These are phyloP conservation scores for Ianthella basta DNA, from an alignment of 37 sponge, comb jelly and placozoan genomes.

Conservation along the genomic window DNA sequence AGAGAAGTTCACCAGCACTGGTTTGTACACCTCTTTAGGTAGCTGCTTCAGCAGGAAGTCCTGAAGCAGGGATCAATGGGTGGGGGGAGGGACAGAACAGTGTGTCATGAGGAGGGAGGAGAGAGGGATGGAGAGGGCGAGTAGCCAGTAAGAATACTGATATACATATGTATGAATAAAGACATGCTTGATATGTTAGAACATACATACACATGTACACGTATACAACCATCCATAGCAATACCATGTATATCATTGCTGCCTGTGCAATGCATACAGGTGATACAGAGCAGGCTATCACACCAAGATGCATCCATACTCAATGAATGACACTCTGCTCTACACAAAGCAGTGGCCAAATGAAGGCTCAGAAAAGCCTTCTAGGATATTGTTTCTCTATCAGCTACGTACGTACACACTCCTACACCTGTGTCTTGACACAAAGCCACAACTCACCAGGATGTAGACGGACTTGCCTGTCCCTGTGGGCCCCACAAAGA, in stretches of 20 bases:
- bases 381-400: no score
- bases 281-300: no score
- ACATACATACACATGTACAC: no score
- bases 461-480: slow-evolving; percentile 99
- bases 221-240: no score
- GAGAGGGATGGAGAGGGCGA: slow-evolving; percentile 1
- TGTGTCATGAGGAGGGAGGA: background rate
- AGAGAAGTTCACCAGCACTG: slow-evolving; percentile 97
- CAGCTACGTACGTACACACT: no score
- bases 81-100: background rate
- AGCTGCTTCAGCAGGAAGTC: slow-evolving; percentile 92
- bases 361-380: no score
- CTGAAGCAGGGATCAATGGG: slow-evolving; percentile 38
- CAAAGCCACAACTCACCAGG: slow-evolving; percentile 45
- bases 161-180: background rate
- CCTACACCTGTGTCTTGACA: no score
- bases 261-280: no score
- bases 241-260: no score
- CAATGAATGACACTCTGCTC: background rate
- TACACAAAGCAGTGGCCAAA: no score
- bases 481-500: slow-evolving; percentile 98
- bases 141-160: background rate
- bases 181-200: background rate
- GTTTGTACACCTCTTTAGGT: slow-evolving; percentile 93
- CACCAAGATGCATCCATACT: background rate